Conservation (phyloP, 2,113 vertebrate species). For the Seriola rivoliana region DNA sequence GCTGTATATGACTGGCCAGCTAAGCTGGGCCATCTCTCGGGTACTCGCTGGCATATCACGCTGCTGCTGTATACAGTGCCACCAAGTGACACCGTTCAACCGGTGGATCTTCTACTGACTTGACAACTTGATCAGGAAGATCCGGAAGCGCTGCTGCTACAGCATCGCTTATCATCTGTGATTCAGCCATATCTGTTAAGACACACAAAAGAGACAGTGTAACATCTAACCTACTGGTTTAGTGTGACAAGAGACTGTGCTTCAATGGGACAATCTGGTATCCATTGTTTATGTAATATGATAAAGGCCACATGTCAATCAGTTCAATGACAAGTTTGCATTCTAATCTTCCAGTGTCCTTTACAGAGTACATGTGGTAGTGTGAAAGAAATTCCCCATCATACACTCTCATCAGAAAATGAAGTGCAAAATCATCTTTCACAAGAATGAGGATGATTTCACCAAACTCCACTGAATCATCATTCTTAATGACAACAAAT, state of each 20-base stretch:
- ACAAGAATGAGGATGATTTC: slow-evolving; percentile 57
- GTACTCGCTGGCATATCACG: no score
- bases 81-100: no score
- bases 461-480: slow-evolving; percentile 51
- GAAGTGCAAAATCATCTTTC: slow-evolving; percentile 44
- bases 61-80: no score
- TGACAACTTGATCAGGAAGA: no score
- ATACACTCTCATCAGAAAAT: slow-evolving; percentile 43
- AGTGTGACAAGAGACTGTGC: slow-evolving; percentile 46
- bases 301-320: slow-evolving; percentile 51
- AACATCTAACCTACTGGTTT: slow-evolving; percentile 4
- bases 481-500: slow-evolving; percentile 38
- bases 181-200: slow-evolving; percentile 52
- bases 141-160: no score
- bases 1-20: no score
- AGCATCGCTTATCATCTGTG: slow-evolving; percentile 4
- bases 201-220: slow-evolving; percentile 1
- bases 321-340: slow-evolving; percentile 47
- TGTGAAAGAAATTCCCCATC: slow-evolving; percentile 38
- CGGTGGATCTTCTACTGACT: no score
- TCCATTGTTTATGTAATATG: slow-evolving; percentile 49
- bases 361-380: slow-evolving; percentile 50
- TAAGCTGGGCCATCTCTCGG: no score
- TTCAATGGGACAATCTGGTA: slow-evolving; percentile 59
- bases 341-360: no score